Percentiles rank a stretch among this genome's conserved stretches.
These are phyloP conservation scores for Pseudomyrmex gracilis DNA, from an alignment of 1,140 invertebrate genomes.

Conservation along the genomic window DNA sequence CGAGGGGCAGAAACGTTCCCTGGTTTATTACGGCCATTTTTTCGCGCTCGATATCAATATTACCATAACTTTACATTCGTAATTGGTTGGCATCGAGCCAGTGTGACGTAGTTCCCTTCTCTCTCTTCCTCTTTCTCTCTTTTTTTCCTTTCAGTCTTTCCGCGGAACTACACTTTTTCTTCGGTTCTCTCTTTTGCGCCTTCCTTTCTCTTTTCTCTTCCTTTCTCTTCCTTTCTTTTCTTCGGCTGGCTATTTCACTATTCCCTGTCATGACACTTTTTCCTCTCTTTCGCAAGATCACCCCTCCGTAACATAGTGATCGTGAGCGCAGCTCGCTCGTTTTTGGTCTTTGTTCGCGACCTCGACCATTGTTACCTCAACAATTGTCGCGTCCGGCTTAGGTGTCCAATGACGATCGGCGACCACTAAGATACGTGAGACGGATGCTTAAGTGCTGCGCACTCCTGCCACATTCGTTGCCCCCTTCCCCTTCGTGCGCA, in stretches of 20 bases:
- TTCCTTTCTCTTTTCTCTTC: conserved; percentile 1
- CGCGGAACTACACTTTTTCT: conserved; percentile 19
- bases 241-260: conserved; percentile 6
- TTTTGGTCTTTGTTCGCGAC: conserved; percentile 68
- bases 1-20: conserved; percentile 28
- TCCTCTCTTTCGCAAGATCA: conserved; percentile 13
- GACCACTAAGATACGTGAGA: conserved; percentile 73
- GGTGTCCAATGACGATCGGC: conserved; percentile 71
- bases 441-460: conserved; percentile 64
- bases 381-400: conserved; percentile 70
- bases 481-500: conserved; percentile 9
- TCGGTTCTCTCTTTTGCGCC: background rate
- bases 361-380: conserved; percentile 70
- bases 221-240: background rate
- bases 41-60: conserved; percentile 69
- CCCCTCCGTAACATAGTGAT: conserved; percentile 13
- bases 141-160: background rate
- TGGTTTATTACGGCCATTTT: conserved; percentile 59
- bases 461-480: conserved; percentile 40
- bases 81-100: conserved; percentile 72
- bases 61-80: conserved; percentile 75
- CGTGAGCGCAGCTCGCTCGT: conserved; percentile 48
- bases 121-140: background rate
- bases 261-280: conserved; percentile 13
- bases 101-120: conserved; percentile 22